Percentiles rank a stretch among this genome's conserved stretches.
phyloP scores from a whole-genome alignment of 2,113 vertebrate genomes.

The Speoplatyrhinus poulsoni region DNA sequence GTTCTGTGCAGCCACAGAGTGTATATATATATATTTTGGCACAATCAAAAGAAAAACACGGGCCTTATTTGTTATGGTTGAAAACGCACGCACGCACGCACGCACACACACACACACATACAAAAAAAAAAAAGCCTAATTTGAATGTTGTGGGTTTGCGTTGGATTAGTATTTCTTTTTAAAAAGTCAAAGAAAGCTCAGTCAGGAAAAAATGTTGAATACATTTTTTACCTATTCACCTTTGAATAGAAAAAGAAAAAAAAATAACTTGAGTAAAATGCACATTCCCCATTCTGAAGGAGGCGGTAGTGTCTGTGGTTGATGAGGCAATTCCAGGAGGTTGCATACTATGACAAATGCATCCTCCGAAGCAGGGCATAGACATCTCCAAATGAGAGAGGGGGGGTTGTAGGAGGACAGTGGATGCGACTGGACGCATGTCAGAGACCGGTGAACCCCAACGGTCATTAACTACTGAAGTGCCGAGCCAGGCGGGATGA shows the following conservation, averaged over 20 bases:
- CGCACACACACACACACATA: constrained; percentile 3
- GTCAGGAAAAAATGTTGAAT: constrained; percentile 30
- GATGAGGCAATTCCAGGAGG: constrained; percentile 33
- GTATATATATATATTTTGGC: constrained; percentile 73
- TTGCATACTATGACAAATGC: constrained; percentile 28
- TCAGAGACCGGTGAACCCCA: constrained; percentile 39
- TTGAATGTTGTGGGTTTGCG: constrained; percentile 31
- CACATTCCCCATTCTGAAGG: constrained; percentile 9
- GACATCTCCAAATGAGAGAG: constrained; percentile 52
- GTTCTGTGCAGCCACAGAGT: constrained; percentile 58
- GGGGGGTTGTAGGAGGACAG: constrained; percentile 1
- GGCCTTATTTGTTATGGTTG: constrained; percentile 22
- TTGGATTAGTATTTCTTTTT: constrained; percentile 58
- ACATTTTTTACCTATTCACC: constrained; percentile 42
- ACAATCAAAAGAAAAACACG: constrained; percentile 62
- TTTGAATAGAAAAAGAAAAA: constrained; percentile 3
- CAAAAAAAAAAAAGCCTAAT: neutral
- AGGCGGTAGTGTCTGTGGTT: constrained; percentile 30
- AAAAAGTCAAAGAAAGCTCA: constrained; percentile 61
- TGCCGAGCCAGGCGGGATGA: constrained; percentile 93
- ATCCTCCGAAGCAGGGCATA: constrained; percentile 33
- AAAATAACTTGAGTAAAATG: constrained; percentile 29
- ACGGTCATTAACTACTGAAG: constrained; percentile 85
- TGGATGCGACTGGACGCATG: constrained; percentile 61
- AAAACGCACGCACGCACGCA: constrained; percentile 9